phyloP scores from a whole-genome alignment of 2,113 vertebrate genomes.

The Syngnathus scovelli region DNA sequence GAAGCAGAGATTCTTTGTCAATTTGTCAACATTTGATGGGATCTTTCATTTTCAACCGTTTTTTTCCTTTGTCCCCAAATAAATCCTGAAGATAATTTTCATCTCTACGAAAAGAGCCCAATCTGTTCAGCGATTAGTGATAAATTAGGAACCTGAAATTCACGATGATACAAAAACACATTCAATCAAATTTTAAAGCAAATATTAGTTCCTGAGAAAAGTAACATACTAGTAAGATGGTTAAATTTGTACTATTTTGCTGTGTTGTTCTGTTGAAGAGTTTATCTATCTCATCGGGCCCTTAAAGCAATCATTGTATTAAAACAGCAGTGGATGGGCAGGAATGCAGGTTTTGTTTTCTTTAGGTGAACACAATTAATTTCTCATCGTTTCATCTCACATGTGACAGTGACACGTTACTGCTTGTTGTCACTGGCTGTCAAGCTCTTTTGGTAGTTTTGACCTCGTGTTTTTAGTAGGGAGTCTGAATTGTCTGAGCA shows the following conservation, averaged over 20 bases:
- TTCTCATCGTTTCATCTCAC: not conserved
- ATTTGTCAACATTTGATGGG: not conserved
- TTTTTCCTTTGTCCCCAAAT: not conserved
- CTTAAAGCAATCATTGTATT: not conserved
- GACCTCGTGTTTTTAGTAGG: slow-evolving; percentile 19
- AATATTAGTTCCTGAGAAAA: no score
- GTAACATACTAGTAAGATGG: no score
- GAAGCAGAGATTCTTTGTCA: not conserved
- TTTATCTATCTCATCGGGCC: not conserved
- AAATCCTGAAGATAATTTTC: not conserved
- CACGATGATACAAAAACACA: no score
- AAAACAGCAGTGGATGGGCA: not conserved
- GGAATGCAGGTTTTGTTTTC: not conserved
- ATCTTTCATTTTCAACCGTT: no score
- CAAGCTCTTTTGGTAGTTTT: slow-evolving; percentile 2
- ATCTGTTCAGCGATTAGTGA: not conserved
- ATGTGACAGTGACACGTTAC: not conserved
- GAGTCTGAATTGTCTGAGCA: slow-evolving; percentile 3
- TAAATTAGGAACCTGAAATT: not conserved
- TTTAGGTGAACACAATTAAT: not conserved
- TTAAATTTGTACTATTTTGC: not conserved
- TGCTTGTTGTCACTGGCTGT: not conserved
- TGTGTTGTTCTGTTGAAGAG: not conserved
- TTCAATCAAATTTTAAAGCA: no score
- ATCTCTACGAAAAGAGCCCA: not conserved